Base-by-base conservation (phyloP, 1,140 invertebrate genomes). In the Metaphire vulgaris region DNA sequence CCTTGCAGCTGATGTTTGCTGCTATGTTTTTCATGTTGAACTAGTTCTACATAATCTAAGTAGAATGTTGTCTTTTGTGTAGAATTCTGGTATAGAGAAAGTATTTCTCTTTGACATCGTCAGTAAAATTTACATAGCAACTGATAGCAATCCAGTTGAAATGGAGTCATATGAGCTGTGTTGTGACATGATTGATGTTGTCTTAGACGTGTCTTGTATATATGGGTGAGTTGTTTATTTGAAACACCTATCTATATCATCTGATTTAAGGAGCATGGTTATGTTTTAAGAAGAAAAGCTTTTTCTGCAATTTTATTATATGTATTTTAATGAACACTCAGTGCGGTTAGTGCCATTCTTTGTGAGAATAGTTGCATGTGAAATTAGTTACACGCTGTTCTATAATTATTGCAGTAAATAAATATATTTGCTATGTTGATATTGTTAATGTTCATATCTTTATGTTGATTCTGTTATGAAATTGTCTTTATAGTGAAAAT, bases 111-210 rank as follows among this genome's bases (percentile, higher is more conserved):
- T 98, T 88, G 97, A 99, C 89, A 95, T 99, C 26, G 93, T 97
- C 30, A 97, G 94, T 64, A 99, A 99, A 88, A 99, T 99, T 78
- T 99, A 99, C 86, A 98, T 99, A 81, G 97, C 98, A 29, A 99
- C 97, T 1, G 97, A 99, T 87, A 96, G 94, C 78, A 95, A 95
- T 28, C 97, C 96, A 16, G 97, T 99, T n/a, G 97, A 99, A 85
- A 99, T 99, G 97, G 96, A 99, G 88, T 96, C 93, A 83, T 99
- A 99, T 84, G 97, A 99, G 87, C 87, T 99, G 1, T 99, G 97
- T 88, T 99, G 97, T 89, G 97, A 99, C 88, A 99, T 99, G 97
- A 99, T 99, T 80, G 97, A 99, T 89, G 96, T 99, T 76, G 95
- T 98, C 76, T 97, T 99, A 79, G 97, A 99, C 88, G 91, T 99